Conservation (phyloP, 23 tunicate genomes). For the Ascidia mentula region DNA sequence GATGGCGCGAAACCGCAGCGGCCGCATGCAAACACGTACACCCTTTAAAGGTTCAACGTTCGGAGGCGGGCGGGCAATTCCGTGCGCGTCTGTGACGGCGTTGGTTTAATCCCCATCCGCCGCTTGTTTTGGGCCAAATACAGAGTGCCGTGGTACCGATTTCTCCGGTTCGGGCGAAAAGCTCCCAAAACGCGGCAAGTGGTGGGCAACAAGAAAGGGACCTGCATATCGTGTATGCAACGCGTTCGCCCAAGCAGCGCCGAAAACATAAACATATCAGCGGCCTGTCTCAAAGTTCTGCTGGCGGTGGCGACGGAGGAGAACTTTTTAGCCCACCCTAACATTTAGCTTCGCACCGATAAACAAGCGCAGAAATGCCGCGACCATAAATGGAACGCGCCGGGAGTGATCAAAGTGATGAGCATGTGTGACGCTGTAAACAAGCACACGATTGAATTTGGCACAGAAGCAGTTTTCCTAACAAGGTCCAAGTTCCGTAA, state of each 20-base stretch:
- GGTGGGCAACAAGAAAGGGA: constrained; percentile 3
- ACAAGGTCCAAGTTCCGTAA: background rate
- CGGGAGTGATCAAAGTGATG: background rate
- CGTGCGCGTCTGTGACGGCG: constrained; percentile 10
- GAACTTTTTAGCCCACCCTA: background rate
- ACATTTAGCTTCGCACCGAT: background rate
- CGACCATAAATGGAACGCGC: constrained; percentile 4
- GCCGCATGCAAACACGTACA: background rate
- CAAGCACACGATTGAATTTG: background rate
- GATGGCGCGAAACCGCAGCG: constrained; percentile 8
- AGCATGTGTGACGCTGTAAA: background rate
- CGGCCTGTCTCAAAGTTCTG: background rate
- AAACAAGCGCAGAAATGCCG: background rate
- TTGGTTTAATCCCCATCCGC: constrained; percentile 6
- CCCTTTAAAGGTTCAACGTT: constrained; percentile 8
- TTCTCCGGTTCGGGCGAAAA: constrained; percentile 1
- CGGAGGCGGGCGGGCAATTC: background rate
- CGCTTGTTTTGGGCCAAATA: constrained; percentile 24
- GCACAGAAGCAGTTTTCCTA: background rate
- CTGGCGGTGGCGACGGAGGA: background rate
- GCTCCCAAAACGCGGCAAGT: background rate
- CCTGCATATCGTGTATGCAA: background rate
- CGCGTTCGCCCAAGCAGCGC: background rate
- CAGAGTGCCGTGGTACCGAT: constrained; percentile 12
- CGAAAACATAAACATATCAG: background rate